Evolutionary conservation across 92 coral and sea anemone genomes (phyloP), one percentile per base, ranked within the genome.

Genomic region (Paramuricea clavata): DNA sequence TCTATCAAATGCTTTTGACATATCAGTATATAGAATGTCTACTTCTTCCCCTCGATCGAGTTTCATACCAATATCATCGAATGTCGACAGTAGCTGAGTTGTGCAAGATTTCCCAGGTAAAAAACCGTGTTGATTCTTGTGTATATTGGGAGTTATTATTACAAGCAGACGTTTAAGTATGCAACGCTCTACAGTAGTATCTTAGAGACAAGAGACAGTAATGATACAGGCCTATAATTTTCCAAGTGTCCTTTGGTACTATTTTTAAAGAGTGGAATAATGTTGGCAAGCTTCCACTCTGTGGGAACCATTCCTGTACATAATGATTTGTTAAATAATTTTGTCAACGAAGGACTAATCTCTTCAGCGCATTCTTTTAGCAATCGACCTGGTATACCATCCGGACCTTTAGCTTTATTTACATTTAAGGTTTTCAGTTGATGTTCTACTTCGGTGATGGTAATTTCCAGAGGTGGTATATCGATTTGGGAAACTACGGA

Each of bases 1-100:
- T 57, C 65, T 57, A 26, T 57, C 65, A 57, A 57, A 57, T n/a
- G 65, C 65, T 25, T 57, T 57, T 2, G 65, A 57, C 27, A 57
- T n/a, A 19, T 57, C 65, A 3, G 31, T n/a, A 57, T 1, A 57
- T 6, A 57, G 27, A 5, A 57, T 25, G 27, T 57, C 65, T n/a
- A 57, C 11, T 16, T n/a, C 26, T 57, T 57, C 65, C 1, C 31
- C 31, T 16, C 25, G 3, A 16, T 57, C 65, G 16, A 6, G 27
- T n/a, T 5, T 25, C 65, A 19, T 3, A 25, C 27, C 9, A 2
- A n/a, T n/a, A 25, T 57, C 65, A 57, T 57, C 16, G 11, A 57
- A n/a, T 6, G 26, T 25, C 2, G 31, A 25, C 27, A 57, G 11
- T 57, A 57, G 12, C 12, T 57, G 26, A 0, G 65, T 57, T n/a